phyloP scores from a whole-genome alignment of 2,888 invertebrate species.

The Taenaris catops region DNA sequence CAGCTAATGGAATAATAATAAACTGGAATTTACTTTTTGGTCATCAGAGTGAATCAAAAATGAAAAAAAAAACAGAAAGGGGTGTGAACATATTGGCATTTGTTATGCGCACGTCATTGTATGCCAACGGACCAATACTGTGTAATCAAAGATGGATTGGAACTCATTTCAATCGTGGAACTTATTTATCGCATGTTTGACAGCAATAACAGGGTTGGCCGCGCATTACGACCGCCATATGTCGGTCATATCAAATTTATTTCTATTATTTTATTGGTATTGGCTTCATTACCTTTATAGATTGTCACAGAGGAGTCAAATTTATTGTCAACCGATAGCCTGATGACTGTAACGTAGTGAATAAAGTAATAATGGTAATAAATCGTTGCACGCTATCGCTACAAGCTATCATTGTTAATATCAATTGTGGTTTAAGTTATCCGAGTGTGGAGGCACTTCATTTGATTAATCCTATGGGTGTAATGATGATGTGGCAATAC shows the following conservation, averaged over 20 bases:
- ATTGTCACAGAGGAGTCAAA: constrained; percentile 75
- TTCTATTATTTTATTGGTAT: constrained; percentile 79
- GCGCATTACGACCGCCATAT: constrained; percentile 74
- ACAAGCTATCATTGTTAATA: constrained; percentile 29
- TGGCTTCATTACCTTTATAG: constrained; percentile 77
- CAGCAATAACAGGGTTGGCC: constrained; percentile 76
- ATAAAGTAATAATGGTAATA: constrained; percentile 69
- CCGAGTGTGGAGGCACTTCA: constrained; percentile 14
- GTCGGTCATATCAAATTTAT: constrained; percentile 80
- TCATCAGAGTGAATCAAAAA: constrained; percentile 70
- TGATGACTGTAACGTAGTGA: constrained; percentile 71
- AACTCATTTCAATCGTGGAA: constrained; percentile 61
- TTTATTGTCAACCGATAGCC: constrained; percentile 70
- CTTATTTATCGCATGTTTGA: constrained; percentile 79
- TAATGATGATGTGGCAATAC: constrained; percentile 19
- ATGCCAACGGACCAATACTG: constrained; percentile 68
- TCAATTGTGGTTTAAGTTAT: constrained; percentile 22
- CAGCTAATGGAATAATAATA: constrained; percentile 78
- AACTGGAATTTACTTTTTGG: constrained; percentile 79
- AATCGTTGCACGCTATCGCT: constrained; percentile 55
- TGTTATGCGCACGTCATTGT: constrained; percentile 71
- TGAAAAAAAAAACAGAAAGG: constrained; percentile 73
- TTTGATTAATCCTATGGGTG: constrained; percentile 16
- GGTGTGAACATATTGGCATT: constrained; percentile 74
- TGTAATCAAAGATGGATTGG: constrained; percentile 75